These are phyloP conservation scores for Eupithecia abbreviata DNA, from an alignment of 2,888 invertebrate genomes.

Conservation along the genomic window DNA sequence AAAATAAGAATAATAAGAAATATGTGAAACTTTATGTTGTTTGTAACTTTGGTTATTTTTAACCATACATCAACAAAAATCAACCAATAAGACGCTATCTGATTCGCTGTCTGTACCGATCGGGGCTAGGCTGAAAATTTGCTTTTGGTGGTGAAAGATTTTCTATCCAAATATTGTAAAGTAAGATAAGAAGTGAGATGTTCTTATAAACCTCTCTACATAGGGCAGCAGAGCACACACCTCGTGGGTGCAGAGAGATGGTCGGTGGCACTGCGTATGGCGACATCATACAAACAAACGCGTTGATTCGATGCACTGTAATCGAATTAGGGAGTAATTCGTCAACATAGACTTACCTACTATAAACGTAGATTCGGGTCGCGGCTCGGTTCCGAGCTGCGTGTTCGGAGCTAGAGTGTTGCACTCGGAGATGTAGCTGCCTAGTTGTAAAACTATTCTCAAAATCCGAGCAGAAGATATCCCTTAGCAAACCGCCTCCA, in stretches of 20 bases:
- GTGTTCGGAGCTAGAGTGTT: no score
- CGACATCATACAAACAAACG: neutral
- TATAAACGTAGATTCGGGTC: neutral
- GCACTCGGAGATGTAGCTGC: neutral
- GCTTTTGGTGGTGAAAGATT: no score
- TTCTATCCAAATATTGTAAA: neutral
- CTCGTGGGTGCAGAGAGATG: neutral
- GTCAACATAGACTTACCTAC: neutral
- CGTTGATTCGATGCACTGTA: constrained; percentile 17
- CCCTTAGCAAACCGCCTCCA: no score
- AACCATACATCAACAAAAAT: neutral
- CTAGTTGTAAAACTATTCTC: neutral
- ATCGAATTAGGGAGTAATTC: constrained; percentile 12
- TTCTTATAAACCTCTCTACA: neutral
- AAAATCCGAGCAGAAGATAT: neutral
- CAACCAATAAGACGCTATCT: neutral
- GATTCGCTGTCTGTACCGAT: neutral
- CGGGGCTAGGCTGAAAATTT: neutral
- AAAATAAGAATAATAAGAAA: no score
- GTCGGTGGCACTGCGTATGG: neutral
- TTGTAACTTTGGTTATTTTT: neutral
- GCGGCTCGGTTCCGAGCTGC: neutral
- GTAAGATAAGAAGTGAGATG: neutral
- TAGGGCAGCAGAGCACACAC: neutral
- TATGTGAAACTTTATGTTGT: no score